Conservation (phyloP, 2,113 vertebrate genomes). For the Dromaius novaehollandiae region DNA sequence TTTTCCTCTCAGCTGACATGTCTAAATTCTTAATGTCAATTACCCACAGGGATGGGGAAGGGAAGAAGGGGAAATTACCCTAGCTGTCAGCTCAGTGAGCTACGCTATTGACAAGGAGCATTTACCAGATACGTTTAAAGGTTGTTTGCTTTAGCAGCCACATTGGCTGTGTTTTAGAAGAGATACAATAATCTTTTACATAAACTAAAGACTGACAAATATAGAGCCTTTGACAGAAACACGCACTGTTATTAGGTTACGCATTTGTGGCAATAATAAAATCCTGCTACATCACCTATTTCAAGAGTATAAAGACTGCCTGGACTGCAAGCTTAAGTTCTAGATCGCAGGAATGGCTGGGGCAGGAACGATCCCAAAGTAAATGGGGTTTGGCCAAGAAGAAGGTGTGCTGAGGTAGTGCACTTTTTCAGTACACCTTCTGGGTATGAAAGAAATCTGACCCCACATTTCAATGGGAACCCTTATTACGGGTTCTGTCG, state of each 20-base stretch:
- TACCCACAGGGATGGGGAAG: neutral
- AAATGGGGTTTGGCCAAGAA: neutral
- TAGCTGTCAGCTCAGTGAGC: neutral
- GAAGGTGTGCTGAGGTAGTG: neutral
- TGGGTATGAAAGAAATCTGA: neutral
- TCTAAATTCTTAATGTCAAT: neutral
- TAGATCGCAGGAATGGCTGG: neutral
- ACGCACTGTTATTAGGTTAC: neutral
- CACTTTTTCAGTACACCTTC: neutral
- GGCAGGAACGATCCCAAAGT: neutral
- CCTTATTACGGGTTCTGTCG: accelerated
- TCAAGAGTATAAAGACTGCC: neutral
- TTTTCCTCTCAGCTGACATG: neutral
- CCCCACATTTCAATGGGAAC: neutral
- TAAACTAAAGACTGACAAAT: neutral
- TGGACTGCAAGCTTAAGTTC: neutral
- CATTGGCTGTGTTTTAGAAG: neutral
- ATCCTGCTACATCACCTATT: too few relatives aligned
- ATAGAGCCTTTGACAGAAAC: neutral
- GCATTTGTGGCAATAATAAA: accelerated
- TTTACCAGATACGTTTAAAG: neutral
- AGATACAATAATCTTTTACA: neutral
- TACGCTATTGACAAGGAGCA: neutral
- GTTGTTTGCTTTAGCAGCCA: neutral
- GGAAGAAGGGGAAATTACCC: neutral